A percentile compares a stretch with the other conserved stretches of the same genome.
phyloP scores from a whole-genome alignment of 2,888 invertebrate species.

The Athalia cordata region DNA sequence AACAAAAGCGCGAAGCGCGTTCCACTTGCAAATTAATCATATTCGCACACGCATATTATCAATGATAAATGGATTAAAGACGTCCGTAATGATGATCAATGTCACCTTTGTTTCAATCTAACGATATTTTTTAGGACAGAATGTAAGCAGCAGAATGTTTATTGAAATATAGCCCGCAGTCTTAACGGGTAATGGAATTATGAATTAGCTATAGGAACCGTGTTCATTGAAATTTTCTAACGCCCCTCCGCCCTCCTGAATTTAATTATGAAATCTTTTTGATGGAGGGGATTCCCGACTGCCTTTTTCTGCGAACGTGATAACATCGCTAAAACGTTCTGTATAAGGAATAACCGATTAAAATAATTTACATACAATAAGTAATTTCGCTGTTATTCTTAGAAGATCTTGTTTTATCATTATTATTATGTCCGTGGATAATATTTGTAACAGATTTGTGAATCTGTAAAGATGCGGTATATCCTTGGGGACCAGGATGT shows the following conservation, averaged over 20 bases:
- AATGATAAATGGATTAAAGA: neutral
- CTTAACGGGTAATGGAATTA: too few relatives aligned
- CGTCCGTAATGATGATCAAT: conserved; percentile 12
- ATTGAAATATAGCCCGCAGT: too few relatives aligned
- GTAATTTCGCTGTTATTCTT: neutral
- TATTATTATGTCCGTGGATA: neutral
- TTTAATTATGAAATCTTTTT: too few relatives aligned
- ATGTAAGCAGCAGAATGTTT: too few relatives aligned
- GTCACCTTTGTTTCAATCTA: neutral
- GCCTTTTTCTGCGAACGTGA: neutral
- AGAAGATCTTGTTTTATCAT: conserved; percentile 16
- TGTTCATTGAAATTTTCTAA: too few relatives aligned
- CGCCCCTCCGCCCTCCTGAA: too few relatives aligned
- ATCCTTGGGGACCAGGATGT: conserved; percentile 40
- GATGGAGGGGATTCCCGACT: too few relatives aligned
- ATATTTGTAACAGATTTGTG: conserved; percentile 26
- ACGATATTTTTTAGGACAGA: too few relatives aligned
- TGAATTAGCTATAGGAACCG: too few relatives aligned
- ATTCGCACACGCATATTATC: neutral
- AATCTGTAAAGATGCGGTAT: conserved; percentile 22
- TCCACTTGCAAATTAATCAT: neutral
- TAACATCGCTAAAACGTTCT: neutral
- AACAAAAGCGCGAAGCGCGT: neutral
- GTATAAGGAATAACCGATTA: neutral
- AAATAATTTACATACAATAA: neutral